Conservation (phyloP, 2,797 vertebrate genomes). For the Clarias platycephalus region DNA sequence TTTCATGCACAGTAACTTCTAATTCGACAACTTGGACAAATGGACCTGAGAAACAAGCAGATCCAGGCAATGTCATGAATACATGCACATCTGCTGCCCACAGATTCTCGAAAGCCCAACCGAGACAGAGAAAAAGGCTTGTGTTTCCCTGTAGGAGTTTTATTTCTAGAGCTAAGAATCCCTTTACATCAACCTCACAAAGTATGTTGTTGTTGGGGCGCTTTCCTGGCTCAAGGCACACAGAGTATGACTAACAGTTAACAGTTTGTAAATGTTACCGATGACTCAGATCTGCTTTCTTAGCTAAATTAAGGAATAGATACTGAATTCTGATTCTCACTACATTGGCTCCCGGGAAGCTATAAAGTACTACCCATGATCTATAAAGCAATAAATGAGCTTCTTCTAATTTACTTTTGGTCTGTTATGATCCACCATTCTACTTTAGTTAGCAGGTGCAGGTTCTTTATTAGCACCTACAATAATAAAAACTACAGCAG, state of each 20-base stretch:
- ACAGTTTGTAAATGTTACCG: neutral
- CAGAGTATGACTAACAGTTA: neutral
- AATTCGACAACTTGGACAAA: neutral
- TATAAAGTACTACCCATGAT: neutral
- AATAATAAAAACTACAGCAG: neutral
- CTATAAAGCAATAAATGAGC: neutral
- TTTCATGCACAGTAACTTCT: neutral
- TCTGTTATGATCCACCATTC: neutral
- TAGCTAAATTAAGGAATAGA: neutral
- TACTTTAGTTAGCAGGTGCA: neutral
- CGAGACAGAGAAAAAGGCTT: neutral
- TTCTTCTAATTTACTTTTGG: neutral
- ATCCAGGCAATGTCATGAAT: neutral
- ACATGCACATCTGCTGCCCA: neutral
- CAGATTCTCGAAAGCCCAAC: neutral
- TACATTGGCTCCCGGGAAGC: neutral
- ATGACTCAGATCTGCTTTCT: neutral
- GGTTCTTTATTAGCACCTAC: constrained; percentile 4
- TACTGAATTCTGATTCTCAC: neutral
- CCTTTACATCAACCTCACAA: neutral
- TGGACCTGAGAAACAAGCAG: neutral
- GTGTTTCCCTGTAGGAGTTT: neutral
- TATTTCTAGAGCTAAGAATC: neutral
- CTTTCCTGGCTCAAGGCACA: neutral
- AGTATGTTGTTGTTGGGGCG: neutral